Base-by-base conservation (phyloP, 2,888 invertebrate genomes). In the Fragum sueziense region DNA sequence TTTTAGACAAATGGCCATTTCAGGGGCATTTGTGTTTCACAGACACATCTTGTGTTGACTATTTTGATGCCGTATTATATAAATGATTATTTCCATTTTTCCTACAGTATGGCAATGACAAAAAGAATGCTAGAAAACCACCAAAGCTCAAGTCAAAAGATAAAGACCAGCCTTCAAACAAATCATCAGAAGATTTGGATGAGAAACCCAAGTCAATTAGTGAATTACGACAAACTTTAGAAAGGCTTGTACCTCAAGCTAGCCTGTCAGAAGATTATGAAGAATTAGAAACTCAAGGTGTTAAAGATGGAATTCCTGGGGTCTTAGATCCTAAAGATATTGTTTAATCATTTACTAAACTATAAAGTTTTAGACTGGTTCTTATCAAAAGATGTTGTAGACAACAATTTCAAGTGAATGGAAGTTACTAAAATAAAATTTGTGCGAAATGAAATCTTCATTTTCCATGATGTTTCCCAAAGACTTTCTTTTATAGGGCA, bases 51-150 rank as follows among this genome's bases (percentile, higher is more conserved):
- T n/a, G n/a, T n/a, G n/a, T n/a, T n/a, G n/a, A n/a, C n/a, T n/a
- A n/a, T n/a, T n/a, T n/a, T n/a, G n/a, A n/a, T n/a, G n/a, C n/a
- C n/a, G 17, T 47, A 47, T 47, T 9, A 14, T 47, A 14, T 14
- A 47, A 9, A 47, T 4, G 4, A 47, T 47, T 47, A 14, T 47
- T 47, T 37, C 6, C 37, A 9, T 37, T 6, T 37, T 37, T 25
- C 57, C 25, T 57, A 25, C 61, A 61, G 61, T 61, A 33, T 61
- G 61, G 61, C 20, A 61, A 61, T 61, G 61, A 61, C 20, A n/a
- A 31, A 33, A 61, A 61, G 33, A 33, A 20, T 31, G 61, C 29
- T 3, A 61, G 61, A 61, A 61, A 61, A 20, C 47, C 14, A 47
- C 6, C n/a, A n/a, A 61, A 61, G 31, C 6, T 33, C 14, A 61